phyloP scores from a whole-genome alignment of 2,113 vertebrate genomes.

The Stigmatopora nigra region DNA sequence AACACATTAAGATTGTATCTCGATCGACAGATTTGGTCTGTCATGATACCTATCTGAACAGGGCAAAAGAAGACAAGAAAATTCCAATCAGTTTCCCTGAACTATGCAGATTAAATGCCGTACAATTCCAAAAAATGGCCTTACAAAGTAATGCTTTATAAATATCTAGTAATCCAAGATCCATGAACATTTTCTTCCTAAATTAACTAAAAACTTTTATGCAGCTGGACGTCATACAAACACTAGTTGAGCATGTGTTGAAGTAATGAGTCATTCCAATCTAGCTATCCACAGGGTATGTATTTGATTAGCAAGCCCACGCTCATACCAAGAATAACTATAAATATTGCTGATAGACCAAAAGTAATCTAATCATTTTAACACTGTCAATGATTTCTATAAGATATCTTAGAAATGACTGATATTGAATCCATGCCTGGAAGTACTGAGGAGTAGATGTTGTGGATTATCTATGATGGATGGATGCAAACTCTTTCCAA shows the following conservation, averaged over 20 bases:
- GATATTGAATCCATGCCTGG: conserved; percentile 38
- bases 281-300: conserved; percentile 73
- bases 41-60: neutral
- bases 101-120: neutral
- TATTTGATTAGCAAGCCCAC: conserved; percentile 71
- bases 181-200: neutral
- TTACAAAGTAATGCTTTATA: neutral
- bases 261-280: conserved; percentile 75
- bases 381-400: conserved; percentile 39
- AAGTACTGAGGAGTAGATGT: conserved; percentile 19
- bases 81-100: neutral
- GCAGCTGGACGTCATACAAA: conserved; percentile 63
- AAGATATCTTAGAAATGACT: conserved; percentile 49
- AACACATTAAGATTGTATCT: neutral
- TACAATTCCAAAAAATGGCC: neutral
- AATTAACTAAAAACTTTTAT: conserved; percentile 55
- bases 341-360: conserved; percentile 75
- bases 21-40: neutral
- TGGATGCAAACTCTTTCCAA: too few species aligned
- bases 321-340: conserved; percentile 66
- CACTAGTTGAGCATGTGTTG: conserved; percentile 69
- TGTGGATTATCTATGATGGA: too few species aligned
- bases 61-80: neutral
- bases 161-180: neutral
- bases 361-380: conserved; percentile 60